A percentile compares a stretch with the other conserved stretches of the same genome.
Conservation (phyloP, 2,797 vertebrate genomes). For the Denticeps clupeoides region DNA sequence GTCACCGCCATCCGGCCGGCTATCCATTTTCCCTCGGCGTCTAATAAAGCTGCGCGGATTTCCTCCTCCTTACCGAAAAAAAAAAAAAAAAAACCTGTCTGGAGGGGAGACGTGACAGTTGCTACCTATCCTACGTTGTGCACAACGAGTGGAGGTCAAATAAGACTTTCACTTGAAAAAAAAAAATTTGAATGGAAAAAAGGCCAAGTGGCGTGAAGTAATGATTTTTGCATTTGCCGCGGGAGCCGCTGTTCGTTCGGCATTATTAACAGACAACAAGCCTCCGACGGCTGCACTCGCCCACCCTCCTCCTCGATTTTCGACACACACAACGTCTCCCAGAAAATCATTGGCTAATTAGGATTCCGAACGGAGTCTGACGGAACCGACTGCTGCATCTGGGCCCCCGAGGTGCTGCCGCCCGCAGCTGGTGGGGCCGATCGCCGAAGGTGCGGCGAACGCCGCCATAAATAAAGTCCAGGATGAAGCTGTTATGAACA, state of each 20-base stretch:
- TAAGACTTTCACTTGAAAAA: not conserved
- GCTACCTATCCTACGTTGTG: not conserved
- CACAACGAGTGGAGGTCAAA: too few species aligned
- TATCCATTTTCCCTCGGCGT: conserved; percentile 61
- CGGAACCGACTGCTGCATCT: conserved; percentile 67
- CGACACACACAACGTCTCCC: conserved; percentile 35
- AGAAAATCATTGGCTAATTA: conserved; percentile 75
- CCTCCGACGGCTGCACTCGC: conserved; percentile 18
- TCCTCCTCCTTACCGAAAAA: conserved; percentile 18
- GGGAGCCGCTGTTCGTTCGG: conserved; percentile 23
- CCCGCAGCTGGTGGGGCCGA: conserved; percentile 79
- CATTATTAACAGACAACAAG: conserved; percentile 33
- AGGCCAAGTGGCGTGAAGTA: too few species aligned
- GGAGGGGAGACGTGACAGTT: not conserved
- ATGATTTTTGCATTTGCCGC: too few species aligned
- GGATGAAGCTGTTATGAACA: conserved; percentile 94
- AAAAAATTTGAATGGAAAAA: not conserved
- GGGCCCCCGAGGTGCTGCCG: conserved; percentile 68
- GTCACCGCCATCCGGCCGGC: conserved; percentile 51
- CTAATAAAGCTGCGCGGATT: conserved; percentile 34
- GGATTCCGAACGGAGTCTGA: conserved; percentile 73
- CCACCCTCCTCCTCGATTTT: conserved; percentile 31
- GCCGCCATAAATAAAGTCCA: conserved; percentile 89
- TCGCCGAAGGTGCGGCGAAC: conserved; percentile 78
- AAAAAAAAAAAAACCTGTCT: not conserved